Evolutionary conservation across 2,888 invertebrate genomes (phyloP).

Genomic region (Tupiocoris notatus): DNA sequence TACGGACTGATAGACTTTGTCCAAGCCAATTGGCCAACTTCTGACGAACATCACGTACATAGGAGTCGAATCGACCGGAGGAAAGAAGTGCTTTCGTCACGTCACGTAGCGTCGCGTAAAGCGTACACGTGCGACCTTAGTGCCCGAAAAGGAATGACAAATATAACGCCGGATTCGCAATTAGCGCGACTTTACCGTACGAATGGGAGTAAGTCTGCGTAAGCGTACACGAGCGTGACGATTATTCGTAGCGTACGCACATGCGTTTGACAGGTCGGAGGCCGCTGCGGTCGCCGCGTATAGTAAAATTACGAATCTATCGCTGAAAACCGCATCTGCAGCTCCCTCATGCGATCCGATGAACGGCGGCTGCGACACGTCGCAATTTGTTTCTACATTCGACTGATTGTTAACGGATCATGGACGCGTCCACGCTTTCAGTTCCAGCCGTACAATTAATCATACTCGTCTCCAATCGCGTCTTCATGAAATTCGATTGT

Average conservation of each 20-base stretch:
- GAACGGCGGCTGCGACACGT: not conserved
- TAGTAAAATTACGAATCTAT: not conserved
- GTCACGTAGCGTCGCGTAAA: not conserved
- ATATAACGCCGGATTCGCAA: not conserved
- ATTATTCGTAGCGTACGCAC: not conserved
- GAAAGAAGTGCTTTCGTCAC: not conserved
- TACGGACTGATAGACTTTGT: too few relatives aligned
- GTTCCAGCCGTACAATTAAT: too few relatives aligned
- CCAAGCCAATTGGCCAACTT: too few relatives aligned
- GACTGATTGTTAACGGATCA: too few relatives aligned
- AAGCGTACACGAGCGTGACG: not conserved
- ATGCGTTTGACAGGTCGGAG: not conserved
- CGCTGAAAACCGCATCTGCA: too few relatives aligned
- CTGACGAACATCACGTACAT: not conserved
- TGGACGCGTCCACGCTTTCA: too few relatives aligned
- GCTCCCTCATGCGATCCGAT: not conserved
- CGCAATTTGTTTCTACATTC: too few relatives aligned
- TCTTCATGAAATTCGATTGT: too few relatives aligned
- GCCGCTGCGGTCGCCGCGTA: not conserved
- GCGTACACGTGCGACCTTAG: not conserved
- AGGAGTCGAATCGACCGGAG: too few relatives aligned
- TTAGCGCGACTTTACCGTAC: not conserved
- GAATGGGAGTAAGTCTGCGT: not conserved
- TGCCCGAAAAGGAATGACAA: not conserved
- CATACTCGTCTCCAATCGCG: too few relatives aligned